Conservation (phyloP, 2,113 vertebrate species). For the Apodemus sylvaticus region DNA sequence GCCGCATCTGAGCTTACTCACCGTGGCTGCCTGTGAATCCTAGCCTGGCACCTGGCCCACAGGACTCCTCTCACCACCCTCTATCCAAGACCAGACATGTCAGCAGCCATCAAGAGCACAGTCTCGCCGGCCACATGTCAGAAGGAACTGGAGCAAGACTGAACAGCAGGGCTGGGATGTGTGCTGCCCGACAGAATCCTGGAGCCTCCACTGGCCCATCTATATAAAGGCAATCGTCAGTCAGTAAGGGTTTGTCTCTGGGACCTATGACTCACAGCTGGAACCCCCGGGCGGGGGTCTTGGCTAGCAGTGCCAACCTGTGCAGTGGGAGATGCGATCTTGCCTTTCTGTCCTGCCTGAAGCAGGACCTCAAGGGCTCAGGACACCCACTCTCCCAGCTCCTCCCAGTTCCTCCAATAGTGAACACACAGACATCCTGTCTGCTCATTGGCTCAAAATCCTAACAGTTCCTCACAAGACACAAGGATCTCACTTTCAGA, state of each 20-base stretch:
- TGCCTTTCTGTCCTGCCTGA: background rate
- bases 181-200: background rate
- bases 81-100: background rate
- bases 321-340: background rate
- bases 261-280: background rate
- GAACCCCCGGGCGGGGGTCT: background rate
- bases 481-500: constrained; percentile 24
- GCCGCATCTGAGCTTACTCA: background rate
- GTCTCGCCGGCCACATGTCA: background rate
- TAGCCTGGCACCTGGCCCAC: constrained; percentile 9
- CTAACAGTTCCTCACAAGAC: background rate
- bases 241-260: background rate
- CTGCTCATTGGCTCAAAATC: constrained; percentile 23
- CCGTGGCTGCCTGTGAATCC: background rate
- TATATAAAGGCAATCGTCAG: background rate
- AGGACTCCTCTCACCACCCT: background rate
- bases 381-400: constrained; percentile 15
- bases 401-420: constrained; percentile 35
- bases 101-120: background rate
- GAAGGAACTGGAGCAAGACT: background rate
- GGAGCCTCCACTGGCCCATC: background rate
- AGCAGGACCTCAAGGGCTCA: background rate
- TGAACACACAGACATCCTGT: constrained; percentile 33
- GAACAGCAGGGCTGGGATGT: background rate
- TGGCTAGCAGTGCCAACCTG: background rate